phyloP scores from a whole-genome alignment of 2,797 vertebrate genomes.

The Characodon lateralis region DNA sequence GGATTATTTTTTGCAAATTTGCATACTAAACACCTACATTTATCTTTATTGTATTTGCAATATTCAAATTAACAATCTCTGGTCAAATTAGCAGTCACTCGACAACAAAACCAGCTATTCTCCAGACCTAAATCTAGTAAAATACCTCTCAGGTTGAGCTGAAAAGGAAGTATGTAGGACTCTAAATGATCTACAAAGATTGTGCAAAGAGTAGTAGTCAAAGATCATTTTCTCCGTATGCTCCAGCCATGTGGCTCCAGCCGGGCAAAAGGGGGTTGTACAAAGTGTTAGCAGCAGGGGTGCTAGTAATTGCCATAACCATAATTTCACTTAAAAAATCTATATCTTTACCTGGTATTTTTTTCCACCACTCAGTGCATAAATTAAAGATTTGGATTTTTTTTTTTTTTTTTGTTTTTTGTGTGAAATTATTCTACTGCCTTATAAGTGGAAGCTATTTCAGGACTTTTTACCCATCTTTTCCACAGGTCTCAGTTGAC shows the following conservation, averaged over 20 bases:
- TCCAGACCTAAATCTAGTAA: neutral
- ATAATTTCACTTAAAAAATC: neutral
- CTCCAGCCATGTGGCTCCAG: neutral
- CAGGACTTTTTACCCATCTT: too few species aligned
- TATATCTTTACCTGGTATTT: neutral
- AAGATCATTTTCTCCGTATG: neutral
- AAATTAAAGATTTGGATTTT: neutral
- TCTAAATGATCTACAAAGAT: neutral
- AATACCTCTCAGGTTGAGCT: neutral
- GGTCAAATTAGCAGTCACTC: neutral
- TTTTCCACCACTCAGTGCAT: too few species aligned
- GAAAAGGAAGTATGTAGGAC: neutral
- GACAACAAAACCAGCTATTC: neutral
- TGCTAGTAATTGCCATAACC: neutral
- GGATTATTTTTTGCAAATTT: neutral
- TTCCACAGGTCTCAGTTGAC: conserved; percentile 6
- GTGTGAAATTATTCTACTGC: too few species aligned
- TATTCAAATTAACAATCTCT: neutral
- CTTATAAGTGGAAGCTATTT: too few species aligned
- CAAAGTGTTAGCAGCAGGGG: neutral
- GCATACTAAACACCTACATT: too few species aligned
- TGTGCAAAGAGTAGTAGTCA: too few species aligned
- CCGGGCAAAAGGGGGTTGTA: neutral
- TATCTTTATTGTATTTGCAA: neutral
- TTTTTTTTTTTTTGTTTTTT: too few species aligned